These are phyloP conservation scores for Aplysina aerophoba DNA, from an alignment of 37 sponge, comb jelly and placozoan genomes.

Conservation along the genomic window DNA sequence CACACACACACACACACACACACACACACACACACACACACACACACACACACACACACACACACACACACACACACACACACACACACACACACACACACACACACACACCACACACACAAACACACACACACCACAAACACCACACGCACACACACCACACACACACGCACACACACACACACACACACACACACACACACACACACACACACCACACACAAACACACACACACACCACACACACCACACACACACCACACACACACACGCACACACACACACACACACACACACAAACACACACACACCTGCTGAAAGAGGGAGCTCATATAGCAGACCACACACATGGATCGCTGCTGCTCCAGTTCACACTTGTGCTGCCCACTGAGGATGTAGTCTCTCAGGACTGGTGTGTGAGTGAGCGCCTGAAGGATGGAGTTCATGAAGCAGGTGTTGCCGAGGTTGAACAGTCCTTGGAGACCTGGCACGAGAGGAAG, in stretches of 20 bases:
- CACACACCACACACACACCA: neutral
- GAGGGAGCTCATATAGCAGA: constrained; percentile 91
- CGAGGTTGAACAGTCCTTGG: constrained; percentile 92
- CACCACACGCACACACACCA: constrained; percentile 8
- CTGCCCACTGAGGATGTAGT: constrained; percentile 92
- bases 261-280: neutral
- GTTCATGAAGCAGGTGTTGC: constrained; percentile 99
- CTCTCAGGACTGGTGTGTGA: constrained; percentile 94
- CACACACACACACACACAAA: neutral
- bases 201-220: neutral
- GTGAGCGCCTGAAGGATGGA: constrained; percentile 92
- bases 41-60: no score
- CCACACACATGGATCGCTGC: constrained; percentile 74
- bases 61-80: constrained; percentile 1
- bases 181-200: no score
- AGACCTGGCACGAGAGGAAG: constrained; percentile 66
- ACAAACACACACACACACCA: neutral
- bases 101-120: neutral
- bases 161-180: neutral
- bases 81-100: neutral
- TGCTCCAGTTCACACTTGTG: constrained; percentile 83
- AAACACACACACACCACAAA: constrained; percentile 34
- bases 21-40: no score
- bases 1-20: neutral
- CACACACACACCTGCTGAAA: constrained; percentile 79